Evolutionary conservation across 2,797 vertebrate genomes (phyloP).

Genomic region (Mormyrops attenuatus): DNA sequence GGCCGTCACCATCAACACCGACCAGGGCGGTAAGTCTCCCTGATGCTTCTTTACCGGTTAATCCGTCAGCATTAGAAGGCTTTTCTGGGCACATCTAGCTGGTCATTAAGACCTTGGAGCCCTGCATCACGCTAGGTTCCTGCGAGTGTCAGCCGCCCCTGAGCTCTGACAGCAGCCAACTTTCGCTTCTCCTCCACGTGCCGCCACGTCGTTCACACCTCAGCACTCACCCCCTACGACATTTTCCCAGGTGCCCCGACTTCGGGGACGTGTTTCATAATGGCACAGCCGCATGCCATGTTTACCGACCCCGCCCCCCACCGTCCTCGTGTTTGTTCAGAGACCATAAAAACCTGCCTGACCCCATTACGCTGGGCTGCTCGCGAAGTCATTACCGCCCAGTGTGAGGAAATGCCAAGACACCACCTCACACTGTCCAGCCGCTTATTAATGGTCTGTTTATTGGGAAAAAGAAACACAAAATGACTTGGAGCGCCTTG

Average conservation of each 20-base stretch:
- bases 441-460: constrained; percentile 3
- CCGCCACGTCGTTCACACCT: neutral
- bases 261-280: neutral
- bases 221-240: neutral
- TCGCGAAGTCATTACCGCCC: neutral
- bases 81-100: neutral
- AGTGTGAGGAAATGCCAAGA: neutral
- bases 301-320: neutral
- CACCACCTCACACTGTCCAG: neutral
- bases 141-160: neutral
- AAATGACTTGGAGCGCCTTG: neutral
- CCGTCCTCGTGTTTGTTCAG: neutral
- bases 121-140: neutral
- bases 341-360: neutral
- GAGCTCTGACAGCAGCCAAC: neutral
- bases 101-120: neutral
- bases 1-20: constrained; percentile 82
- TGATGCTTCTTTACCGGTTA: neutral
- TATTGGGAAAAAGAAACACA: constrained; percentile 2
- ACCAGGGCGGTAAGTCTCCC: constrained; percentile 82
- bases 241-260: neutral
- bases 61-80: neutral
- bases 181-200: neutral
- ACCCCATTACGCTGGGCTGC: neutral
- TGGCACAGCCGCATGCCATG: neutral